A percentile compares a stretch with the other conserved stretches of the same genome.
These are phyloP conservation scores for Danio rerio DNA, from an alignment of 2,113 vertebrate species.

Conservation along the genomic window DNA sequence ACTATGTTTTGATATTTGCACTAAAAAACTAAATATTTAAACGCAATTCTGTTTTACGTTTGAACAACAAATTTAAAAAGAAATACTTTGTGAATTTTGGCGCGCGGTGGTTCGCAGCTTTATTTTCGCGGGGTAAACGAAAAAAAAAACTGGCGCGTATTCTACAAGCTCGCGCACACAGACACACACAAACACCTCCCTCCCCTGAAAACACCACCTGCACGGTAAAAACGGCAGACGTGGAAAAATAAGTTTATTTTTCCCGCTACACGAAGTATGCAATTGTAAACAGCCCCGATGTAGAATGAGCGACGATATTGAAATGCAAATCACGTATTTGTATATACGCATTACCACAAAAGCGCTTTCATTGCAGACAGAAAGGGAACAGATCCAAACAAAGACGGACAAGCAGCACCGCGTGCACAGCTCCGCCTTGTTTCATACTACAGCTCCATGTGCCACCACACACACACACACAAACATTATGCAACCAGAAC, in stretches of 20 bases:
- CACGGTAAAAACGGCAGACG: background rate
- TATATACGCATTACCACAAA: background rate
- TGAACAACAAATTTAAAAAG: background rate
- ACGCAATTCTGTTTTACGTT: no score
- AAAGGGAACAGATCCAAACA: constrained; percentile 65
- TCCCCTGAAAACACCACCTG: background rate
- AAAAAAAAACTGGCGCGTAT: constrained; percentile 11
- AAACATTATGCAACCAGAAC: background rate
- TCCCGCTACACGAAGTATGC: background rate
- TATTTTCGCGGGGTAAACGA: background rate
- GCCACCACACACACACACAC: background rate
- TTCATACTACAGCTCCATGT: background rate
- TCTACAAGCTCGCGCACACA: background rate
- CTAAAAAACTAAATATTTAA: no score
- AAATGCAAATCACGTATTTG: no score
- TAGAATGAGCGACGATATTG: background rate
- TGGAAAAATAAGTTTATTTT: background rate
- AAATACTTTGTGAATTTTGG: background rate
- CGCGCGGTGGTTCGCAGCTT: background rate
- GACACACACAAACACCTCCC: background rate
- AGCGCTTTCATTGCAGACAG: constrained; percentile 52
- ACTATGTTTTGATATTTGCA: no score
- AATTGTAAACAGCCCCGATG: background rate
- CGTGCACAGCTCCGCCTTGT: constrained; percentile 43
- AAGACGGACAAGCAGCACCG: constrained; percentile 59